Evolutionary conservation across 2,797 vertebrate genomes (phyloP), one percentile per base, ranked within the genome.

Genomic region (Liasis olivaceus): DNA sequence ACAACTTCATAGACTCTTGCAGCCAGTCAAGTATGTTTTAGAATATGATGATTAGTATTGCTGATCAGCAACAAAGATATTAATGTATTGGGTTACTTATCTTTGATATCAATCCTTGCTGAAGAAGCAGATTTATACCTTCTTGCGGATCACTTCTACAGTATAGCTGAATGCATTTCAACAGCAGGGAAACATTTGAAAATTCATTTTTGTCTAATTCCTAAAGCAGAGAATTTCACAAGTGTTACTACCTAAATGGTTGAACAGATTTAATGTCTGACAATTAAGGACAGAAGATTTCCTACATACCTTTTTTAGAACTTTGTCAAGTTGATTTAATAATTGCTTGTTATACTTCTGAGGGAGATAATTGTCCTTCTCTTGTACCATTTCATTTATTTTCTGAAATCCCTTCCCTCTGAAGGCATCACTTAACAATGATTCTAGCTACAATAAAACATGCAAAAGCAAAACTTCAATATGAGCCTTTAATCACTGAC

Each of bases 191-290:
- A 60, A 98, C 95, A 24, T 97, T 95, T 87, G 86, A 90, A n/a
- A 98, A 98, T 62, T 98, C 96, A 31, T 98, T 98, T 95, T 95
- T 98, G 93, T 98, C 98, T 95, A 98, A 88, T 95, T 98, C 98
- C 98, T 98, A 89, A 94, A 90, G 93, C 0, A 90, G 0, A 9
- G 12, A 0, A 0, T 12, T 60, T 4, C 60, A 91, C n/a, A n/a
- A 28, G 28, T 0, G 26, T 88, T 90, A 93, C 72, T 90, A 56
- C 2, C 72, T 89, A n/a, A 54, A 7, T 8, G 63, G 66, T 66
- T 90, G 64, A 31, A 60, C 14, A 2, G 86, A 1, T 0, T 6
- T 0, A 6, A 11, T 7, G 0, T 84, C 17, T 31, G 6, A 2
- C n/a, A 0, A 0, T 1, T 24, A 77, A 87, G 15, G 26, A 20